phyloP scores from a whole-genome alignment of 1,140 invertebrate species.

The Palaemon carinicauda region DNA sequence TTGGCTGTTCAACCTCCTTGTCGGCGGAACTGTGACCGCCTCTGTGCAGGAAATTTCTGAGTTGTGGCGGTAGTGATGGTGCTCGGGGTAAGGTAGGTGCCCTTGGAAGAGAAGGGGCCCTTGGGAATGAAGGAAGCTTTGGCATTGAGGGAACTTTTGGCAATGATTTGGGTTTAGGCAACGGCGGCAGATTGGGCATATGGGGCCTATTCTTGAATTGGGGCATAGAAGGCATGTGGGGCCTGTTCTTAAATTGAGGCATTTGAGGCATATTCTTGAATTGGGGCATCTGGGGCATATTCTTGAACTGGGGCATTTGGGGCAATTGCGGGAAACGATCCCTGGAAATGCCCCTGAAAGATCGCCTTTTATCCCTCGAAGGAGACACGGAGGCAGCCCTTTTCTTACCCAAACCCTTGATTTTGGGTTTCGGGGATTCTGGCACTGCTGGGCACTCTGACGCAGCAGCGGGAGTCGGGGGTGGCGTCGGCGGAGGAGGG shows the following conservation, averaged over 20 bases:
- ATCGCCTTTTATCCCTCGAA: constrained; percentile 26
- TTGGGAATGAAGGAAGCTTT: neutral
- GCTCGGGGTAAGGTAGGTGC: neutral
- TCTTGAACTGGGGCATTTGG: neutral
- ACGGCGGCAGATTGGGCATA: neutral
- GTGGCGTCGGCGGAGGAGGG: constrained; percentile 29
- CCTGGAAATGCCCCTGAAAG: constrained; percentile 37
- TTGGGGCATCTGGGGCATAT: neutral
- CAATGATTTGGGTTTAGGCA: neutral
- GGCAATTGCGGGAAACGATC: constrained; percentile 18
- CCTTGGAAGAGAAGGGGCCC: neutral
- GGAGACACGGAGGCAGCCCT: constrained; percentile 54
- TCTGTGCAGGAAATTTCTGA: constrained; percentile 32
- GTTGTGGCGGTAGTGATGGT: constrained; percentile 34
- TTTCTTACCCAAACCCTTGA: constrained; percentile 37
- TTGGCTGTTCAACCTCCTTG: neutral
- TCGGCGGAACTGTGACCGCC: constrained; percentile 6
- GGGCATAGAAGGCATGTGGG: neutral
- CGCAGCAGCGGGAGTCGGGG: constrained; percentile 11
- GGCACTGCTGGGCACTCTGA: constrained; percentile 14
- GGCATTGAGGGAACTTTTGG: neutral
- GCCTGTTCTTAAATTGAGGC: neutral
- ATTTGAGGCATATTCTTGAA: neutral
- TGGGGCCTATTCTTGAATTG: neutral
- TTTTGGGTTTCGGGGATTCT: constrained; percentile 40